Evolutionary conservation across 2,797 vertebrate genomes (phyloP).

Genomic region (Caiman crocodilus): DNA sequence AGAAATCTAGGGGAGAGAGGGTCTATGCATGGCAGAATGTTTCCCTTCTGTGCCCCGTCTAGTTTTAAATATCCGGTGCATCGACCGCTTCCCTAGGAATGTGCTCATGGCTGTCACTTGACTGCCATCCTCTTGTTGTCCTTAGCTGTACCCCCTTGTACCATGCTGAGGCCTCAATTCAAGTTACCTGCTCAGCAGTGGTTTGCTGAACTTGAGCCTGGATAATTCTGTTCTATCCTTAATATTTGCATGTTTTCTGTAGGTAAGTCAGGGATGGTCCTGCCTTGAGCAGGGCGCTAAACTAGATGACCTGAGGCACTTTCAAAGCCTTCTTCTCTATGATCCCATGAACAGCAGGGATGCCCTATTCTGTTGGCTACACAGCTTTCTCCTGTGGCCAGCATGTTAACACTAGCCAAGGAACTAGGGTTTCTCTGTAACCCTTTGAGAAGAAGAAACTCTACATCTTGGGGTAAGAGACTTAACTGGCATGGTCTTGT

Average conservation of each 20-base stretch:
- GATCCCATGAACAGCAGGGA: too few species aligned
- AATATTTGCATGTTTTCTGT: not conserved
- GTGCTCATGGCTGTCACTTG: not conserved
- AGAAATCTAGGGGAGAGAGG: not conserved
- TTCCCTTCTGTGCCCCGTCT: not conserved
- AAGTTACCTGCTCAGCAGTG: accelerated
- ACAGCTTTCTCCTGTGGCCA: not conserved
- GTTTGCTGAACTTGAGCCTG: not conserved
- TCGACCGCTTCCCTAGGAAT: not conserved
- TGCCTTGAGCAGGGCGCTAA: too few species aligned
- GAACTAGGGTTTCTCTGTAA: not conserved
- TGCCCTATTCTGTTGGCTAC: not conserved
- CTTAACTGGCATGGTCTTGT: not conserved
- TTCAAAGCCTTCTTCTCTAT: too few species aligned
- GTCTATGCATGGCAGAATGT: not conserved
- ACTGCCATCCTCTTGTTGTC: not conserved
- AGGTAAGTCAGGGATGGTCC: not conserved
- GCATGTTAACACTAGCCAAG: not conserved
- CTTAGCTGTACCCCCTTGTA: accelerated
- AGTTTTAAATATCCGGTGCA: not conserved
- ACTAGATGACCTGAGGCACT: too few species aligned
- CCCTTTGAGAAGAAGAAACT: not conserved
- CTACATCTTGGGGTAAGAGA: not conserved
- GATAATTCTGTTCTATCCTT: not conserved
- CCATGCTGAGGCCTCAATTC: not conserved